Evolutionary conservation across 2,797 vertebrate species (phyloP).

Genomic region (Halcyon smyrnensis): DNA sequence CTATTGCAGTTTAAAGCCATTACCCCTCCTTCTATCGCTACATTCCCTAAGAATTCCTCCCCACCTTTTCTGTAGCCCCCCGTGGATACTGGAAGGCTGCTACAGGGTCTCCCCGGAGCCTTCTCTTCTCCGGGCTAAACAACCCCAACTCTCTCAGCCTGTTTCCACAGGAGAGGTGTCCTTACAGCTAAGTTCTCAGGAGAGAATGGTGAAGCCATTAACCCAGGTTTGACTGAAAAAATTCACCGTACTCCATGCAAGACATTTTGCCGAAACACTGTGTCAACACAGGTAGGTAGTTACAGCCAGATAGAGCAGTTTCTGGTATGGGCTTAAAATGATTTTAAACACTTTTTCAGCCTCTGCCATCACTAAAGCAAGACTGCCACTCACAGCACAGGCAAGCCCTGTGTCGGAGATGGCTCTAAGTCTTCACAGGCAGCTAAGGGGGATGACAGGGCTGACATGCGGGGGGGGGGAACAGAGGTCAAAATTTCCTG

Average conservation of each 20-base stretch:
- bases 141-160: not conserved
- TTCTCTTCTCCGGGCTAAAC: not conserved
- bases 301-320: not conserved
- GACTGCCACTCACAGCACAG: not conserved
- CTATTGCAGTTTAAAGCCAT: not conserved
- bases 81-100: not conserved
- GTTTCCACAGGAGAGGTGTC: not conserved
- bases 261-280: not conserved
- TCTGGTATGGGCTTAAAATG: not conserved
- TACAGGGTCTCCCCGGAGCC: not conserved
- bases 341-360: not conserved
- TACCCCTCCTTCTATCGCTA: not conserved
- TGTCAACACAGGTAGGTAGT: not conserved
- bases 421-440: not conserved
- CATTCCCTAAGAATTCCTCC: not conserved
- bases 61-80: not conserved
- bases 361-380: not conserved
- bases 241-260: not conserved
- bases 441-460: not conserved
- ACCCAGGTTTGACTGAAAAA: not conserved
- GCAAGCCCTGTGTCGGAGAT: not conserved
- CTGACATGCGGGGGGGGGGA: not conserved
- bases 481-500: not conserved
- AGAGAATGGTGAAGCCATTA: not conserved
- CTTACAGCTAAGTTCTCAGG: accelerated